Percentiles rank a stretch among this genome's conserved stretches.
Evolutionary conservation across 2,113 vertebrate species (phyloP).

Genomic region (Sylvilagus bachmani): DNA sequence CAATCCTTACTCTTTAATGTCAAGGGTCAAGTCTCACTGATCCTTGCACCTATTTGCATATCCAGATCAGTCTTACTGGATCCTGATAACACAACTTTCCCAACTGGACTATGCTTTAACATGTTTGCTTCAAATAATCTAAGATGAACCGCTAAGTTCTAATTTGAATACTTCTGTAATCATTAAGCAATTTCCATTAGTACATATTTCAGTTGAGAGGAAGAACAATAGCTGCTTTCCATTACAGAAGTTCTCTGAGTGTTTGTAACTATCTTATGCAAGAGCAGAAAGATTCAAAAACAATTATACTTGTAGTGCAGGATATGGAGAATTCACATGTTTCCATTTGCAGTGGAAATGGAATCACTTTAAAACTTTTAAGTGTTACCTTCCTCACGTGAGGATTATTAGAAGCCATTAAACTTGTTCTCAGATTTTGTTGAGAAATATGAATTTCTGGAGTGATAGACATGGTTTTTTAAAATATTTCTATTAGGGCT

Average conservation of each 20-base stretch:
- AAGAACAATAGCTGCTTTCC: neutral
- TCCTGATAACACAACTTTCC: neutral
- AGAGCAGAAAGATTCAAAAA: neutral
- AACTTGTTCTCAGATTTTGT: slow-evolving; percentile 31
- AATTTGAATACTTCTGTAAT: neutral
- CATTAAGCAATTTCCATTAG: neutral
- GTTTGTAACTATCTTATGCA: neutral
- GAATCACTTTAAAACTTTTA: neutral
- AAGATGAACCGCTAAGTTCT: neutral
- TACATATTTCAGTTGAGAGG: neutral
- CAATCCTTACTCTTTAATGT: neutral
- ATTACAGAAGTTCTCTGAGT: neutral
- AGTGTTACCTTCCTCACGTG: neutral
- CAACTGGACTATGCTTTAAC: neutral
- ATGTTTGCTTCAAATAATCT: neutral
- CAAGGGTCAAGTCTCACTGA: neutral
- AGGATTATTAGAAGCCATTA: neutral
- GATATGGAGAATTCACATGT: neutral
- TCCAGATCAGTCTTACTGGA: neutral
- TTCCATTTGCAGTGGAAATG: neutral
- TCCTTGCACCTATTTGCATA: neutral
- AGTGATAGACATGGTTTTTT: neutral
- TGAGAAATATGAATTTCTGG: neutral
- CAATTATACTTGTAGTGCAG: neutral
- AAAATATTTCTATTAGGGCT: too few species aligned